A percentile compares a stretch with the other conserved stretches of the same genome.
Conservation (phyloP, 2,113 vertebrate genomes). For the Proterorhinus semilunaris region DNA sequence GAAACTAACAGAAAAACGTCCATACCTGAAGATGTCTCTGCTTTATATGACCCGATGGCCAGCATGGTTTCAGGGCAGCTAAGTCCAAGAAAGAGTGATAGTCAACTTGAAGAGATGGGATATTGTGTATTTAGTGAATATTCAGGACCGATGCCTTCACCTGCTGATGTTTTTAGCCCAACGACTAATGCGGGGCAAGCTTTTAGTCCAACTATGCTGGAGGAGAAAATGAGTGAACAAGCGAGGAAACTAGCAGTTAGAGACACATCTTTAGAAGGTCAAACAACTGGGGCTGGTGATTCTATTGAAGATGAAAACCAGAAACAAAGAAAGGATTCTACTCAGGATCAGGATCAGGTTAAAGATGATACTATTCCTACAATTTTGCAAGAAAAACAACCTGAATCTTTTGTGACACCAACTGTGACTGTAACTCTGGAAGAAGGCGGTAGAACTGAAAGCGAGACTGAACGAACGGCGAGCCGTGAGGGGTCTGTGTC, state of each 20-base stretch:
- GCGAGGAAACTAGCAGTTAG: slow-evolving; percentile 64
- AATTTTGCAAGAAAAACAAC: slow-evolving; percentile 32
- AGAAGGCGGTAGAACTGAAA: slow-evolving; percentile 59
- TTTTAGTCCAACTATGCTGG: slow-evolving; percentile 73
- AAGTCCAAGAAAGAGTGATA: slow-evolving; percentile 88
- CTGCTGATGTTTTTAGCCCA: slow-evolving; percentile 83
- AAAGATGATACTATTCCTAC: slow-evolving; percentile 31
- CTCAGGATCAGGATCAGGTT: slow-evolving; percentile 51
- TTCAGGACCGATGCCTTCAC: slow-evolving; percentile 93
- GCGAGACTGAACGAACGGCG: slow-evolving; percentile 55
- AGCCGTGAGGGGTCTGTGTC: slow-evolving; percentile 64
- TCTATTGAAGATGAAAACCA: slow-evolving; percentile 40
- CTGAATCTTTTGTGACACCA: slow-evolving; percentile 70
- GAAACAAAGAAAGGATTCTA: slow-evolving; percentile 27
- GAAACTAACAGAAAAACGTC: slow-evolving; percentile 83
- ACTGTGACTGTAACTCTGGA: slow-evolving; percentile 78
- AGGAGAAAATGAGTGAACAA: slow-evolving; percentile 73
- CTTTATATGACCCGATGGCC: slow-evolving; percentile 76
- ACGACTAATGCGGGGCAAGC: slow-evolving; percentile 61
- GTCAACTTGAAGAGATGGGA: slow-evolving; percentile 92
- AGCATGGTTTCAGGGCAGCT: slow-evolving; percentile 80
- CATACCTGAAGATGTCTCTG: slow-evolving; percentile 74
- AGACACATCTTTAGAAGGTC: slow-evolving; percentile 58
- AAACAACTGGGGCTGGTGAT: slow-evolving; percentile 21
- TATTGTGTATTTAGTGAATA: slow-evolving; percentile 99